Evolutionary conservation across 1,140 invertebrate species (phyloP).

Genomic region (Heliconius hewitsoni): DNA sequence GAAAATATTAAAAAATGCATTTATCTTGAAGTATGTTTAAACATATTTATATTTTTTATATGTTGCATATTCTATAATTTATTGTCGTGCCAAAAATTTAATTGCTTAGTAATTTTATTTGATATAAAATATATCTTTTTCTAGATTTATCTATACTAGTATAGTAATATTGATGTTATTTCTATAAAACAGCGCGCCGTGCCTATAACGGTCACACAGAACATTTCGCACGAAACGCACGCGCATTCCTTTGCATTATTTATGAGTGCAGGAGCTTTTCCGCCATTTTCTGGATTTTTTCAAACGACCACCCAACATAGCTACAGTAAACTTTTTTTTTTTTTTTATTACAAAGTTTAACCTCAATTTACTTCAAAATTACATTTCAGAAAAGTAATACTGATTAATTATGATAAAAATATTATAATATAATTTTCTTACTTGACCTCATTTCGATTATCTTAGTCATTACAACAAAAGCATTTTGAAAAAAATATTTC

Average conservation of each 20-base stretch:
- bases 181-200: constrained; percentile 16
- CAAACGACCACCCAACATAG: constrained; percentile 26
- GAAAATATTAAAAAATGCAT: no score
- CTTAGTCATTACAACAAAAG: constrained; percentile 7
- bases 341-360: background rate
- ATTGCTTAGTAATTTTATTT: background rate
- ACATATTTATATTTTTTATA: no score
- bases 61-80: no score
- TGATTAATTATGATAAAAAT: background rate
- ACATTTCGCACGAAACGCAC: constrained; percentile 61
- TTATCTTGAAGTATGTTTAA: no score
- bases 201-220: constrained; percentile 48
- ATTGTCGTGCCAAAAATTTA: background rate
- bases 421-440: background rate
- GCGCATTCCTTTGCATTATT: constrained; percentile 67
- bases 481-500: constrained; percentile 1
- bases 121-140: background rate
- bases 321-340: background rate
- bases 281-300: constrained; percentile 63
- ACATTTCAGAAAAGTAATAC: background rate
- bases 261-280: constrained; percentile 61
- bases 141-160: background rate
- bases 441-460: constrained; percentile 8
- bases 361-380: background rate
- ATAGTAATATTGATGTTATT: constrained; percentile 5